phyloP scores from a whole-genome alignment of 2,113 vertebrate species.

The Malurus cyaneus region DNA sequence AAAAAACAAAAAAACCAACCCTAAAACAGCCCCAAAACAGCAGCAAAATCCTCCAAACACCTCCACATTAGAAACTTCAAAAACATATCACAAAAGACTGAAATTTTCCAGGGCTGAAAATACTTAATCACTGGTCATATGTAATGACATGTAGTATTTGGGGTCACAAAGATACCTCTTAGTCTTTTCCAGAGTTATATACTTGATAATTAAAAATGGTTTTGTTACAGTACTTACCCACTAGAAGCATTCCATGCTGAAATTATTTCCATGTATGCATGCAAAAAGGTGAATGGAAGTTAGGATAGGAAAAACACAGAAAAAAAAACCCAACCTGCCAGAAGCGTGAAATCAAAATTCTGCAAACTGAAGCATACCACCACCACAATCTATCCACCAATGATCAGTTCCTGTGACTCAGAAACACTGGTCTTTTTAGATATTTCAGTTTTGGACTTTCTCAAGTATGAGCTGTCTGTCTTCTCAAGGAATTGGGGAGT shows the following conservation, averaged over 20 bases:
- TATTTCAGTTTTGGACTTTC: not conserved
- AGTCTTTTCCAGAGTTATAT: not conserved
- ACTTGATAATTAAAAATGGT: not conserved
- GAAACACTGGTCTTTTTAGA: not conserved
- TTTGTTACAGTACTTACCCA: not conserved
- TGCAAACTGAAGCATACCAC: not conserved
- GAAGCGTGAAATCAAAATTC: not conserved
- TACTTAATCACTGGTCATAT: not conserved
- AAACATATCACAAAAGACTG: not conserved
- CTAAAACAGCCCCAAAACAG: not conserved
- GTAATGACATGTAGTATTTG: not conserved
- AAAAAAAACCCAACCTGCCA: not conserved
- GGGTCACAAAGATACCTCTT: not conserved
- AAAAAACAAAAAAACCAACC: not conserved
- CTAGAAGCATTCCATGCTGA: not conserved
- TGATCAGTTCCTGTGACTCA: not conserved
- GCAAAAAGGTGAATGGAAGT: not conserved
- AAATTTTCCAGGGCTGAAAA: not conserved
- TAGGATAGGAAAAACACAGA: not conserved
- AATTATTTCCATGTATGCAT: rapidly evolving
- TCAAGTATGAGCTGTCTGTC: not conserved
- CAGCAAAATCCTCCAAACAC: not conserved
- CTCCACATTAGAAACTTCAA: not conserved
- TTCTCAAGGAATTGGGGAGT: not conserved
- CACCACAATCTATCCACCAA: not conserved